Evolutionary conservation across 1,140 invertebrate genomes (phyloP).

Genomic region (Elymnias hypermnestra): DNA sequence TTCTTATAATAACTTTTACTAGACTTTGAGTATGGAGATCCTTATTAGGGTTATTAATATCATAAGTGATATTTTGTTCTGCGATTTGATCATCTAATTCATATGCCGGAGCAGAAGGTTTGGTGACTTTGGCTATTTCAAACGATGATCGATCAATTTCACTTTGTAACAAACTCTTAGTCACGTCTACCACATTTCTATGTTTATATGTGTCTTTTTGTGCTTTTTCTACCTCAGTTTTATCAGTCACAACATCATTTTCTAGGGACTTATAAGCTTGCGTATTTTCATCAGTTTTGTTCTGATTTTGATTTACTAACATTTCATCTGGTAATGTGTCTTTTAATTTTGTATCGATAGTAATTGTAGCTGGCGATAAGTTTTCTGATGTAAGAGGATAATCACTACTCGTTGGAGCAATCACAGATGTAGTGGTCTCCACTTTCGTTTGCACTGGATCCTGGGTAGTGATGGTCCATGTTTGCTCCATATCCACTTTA

Average conservation of each 20-base stretch:
- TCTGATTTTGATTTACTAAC: no score
- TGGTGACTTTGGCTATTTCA: conserved; percentile 1
- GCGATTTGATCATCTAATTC: neutral
- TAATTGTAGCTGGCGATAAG: no score
- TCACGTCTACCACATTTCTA: neutral
- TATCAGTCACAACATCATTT: neutral
- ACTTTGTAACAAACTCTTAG: neutral
- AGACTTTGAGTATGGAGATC: neutral
- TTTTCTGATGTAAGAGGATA: no score
- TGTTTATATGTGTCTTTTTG: neutral
- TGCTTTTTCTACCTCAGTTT: neutral
- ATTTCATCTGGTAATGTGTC: no score
- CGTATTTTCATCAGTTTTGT: neutral
- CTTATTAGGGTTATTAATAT: neutral
- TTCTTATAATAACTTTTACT: conserved; percentile 78
- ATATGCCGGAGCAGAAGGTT: neutral
- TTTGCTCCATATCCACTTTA: no score
- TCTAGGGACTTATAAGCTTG: neutral
- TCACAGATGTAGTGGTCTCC: no score
- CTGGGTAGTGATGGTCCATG: no score
- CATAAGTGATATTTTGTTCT: neutral
- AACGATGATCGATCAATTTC: neutral
- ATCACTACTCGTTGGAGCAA: no score
- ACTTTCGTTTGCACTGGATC: no score
- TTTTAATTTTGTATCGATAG: no score